Evolutionary conservation across 2,888 invertebrate genomes (phyloP), one percentile per base, ranked within the genome.

Genomic region (Elegia similella): DNA sequence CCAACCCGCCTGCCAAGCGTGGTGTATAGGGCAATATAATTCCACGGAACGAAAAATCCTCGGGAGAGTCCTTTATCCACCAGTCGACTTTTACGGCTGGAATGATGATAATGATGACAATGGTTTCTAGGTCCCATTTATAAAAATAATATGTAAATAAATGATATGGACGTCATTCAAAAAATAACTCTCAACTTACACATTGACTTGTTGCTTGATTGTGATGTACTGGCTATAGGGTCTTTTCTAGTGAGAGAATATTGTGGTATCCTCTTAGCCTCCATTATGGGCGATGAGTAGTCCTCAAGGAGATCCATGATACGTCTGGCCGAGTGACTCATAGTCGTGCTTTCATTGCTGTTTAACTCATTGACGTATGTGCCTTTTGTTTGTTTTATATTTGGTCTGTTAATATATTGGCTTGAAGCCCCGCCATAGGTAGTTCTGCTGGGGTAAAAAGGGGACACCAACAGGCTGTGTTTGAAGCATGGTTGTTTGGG

Each of bases 251-350:
- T 57, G n/a, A 60, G 60, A 2, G 63, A 65, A 57, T 73, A 79
- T 15, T 69, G 70, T 2, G 96, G 96, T 78, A 97, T 95, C 73
- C 95, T 95, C 73, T 94, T 95, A 1, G 95, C 96, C 79, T 97
- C 97, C 47, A 91, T 91, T 54, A 97, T 84, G 0, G 97, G 96
- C 1, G 97, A 95, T 0, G 96, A 95, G 84, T 96, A 96, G 68
- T 95, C 94, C 76, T 97, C 96, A 57, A 98, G 86, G 6, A 96
- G 93, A 69, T 96, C 95, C 70, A 98, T 86, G 63, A 98, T 95
- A 62, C 95, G 93, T 68, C 95, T 94, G 0, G 97, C 95, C 5
- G 97, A 95, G 63, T 93, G 93, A 73, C 96, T 95, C 80, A 95
- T 92, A 10, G 68, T 68, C 42, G 73, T 71, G 60, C 74, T 75